A percentile compares a stretch with the other conserved stretches of the same genome.
Evolutionary conservation across 2,888 invertebrate genomes (phyloP).

Genomic region (Nephrocerus scutellatus): DNA sequence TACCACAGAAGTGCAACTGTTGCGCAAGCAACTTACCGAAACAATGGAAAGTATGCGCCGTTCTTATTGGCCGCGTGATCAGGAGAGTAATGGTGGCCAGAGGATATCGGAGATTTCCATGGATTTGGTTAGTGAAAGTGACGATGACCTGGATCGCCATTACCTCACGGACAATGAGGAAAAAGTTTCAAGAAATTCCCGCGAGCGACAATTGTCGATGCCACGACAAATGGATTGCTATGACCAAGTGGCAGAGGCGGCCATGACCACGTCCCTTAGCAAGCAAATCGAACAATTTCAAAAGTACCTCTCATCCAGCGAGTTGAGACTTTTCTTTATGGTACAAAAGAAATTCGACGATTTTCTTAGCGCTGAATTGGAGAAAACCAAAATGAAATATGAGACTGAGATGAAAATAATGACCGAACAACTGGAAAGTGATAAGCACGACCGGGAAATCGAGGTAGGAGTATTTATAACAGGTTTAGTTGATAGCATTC

Average conservation of each 20-base stretch:
- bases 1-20: constrained; percentile 52
- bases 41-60: constrained; percentile 46
- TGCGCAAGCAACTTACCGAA: constrained; percentile 50
- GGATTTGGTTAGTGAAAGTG: constrained; percentile 46
- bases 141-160: constrained; percentile 43
- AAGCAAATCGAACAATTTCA: constrained; percentile 46
- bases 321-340: constrained; percentile 44
- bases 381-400: constrained; percentile 45
- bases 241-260: constrained; percentile 14
- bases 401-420: constrained; percentile 39
- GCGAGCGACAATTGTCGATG: constrained; percentile 37
- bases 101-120: constrained; percentile 47
- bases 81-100: constrained; percentile 41
- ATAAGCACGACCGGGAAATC: constrained; percentile 55
- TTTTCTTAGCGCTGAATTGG: constrained; percentile 52
- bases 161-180: constrained; percentile 41
- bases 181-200: constrained; percentile 37
- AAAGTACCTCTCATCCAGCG: constrained; percentile 39
- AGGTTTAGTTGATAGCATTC: neutral
- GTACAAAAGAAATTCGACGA: constrained; percentile 54
- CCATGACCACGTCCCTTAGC: constrained; percentile 30
- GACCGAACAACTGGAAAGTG: constrained; percentile 49
- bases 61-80: constrained; percentile 34
- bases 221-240: constrained; percentile 26
- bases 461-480: constrained; percentile 10